phyloP scores from a whole-genome alignment of 2,797 vertebrate species.

The Megalops cyprinoides region DNA sequence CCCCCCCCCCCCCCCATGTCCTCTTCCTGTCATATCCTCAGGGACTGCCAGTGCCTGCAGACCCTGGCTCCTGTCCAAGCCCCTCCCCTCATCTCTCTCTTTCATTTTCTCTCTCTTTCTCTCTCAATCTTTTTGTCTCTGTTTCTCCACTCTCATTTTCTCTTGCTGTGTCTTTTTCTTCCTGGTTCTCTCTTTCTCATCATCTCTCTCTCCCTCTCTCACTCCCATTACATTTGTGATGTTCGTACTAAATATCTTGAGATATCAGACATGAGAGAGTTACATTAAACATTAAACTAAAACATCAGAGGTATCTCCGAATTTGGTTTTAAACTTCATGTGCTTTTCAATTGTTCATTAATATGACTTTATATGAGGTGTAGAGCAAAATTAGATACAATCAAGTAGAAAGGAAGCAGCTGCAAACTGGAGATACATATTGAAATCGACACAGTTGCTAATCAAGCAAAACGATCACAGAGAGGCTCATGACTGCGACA shows the following conservation, averaged over 20 bases:
- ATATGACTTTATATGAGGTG: too few relatives aligned
- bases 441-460: not conserved
- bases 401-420: too few relatives aligned
- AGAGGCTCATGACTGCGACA: not conserved
- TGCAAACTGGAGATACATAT: not conserved
- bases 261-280: too few relatives aligned
- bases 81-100: not conserved
- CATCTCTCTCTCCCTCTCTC: not conserved
- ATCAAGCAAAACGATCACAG: not conserved
- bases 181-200: not conserved
- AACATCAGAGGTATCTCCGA: too few relatives aligned
- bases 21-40: constrained; percentile 40
- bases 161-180: not conserved
- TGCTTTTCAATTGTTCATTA: too few relatives aligned
- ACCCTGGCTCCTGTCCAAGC: not conserved
- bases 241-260: too few relatives aligned
- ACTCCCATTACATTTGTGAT: too few relatives aligned
- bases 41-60: constrained; percentile 32
- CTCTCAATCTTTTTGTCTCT: not conserved
- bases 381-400: too few relatives aligned
- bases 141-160: not conserved
- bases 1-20: not conserved
- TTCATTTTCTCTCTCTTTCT: too few relatives aligned
- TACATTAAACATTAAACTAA: too few relatives aligned
- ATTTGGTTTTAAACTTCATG: too few relatives aligned